Evolutionary conservation across 1,140 invertebrate species (phyloP).

Genomic region (Eueides isabella): DNA sequence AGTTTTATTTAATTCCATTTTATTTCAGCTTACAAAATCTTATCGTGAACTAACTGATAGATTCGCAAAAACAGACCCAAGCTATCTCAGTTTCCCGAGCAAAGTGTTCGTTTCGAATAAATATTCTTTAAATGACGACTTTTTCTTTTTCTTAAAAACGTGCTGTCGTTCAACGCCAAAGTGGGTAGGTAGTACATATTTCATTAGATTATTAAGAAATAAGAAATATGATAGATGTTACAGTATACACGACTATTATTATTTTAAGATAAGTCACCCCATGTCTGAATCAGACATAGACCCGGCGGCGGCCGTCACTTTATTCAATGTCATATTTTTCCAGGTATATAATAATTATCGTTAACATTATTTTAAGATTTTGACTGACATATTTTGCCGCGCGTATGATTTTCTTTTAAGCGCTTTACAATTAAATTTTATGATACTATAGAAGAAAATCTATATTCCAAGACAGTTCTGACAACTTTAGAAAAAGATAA

Average conservation of each 20-base stretch:
- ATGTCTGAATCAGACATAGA: conserved; percentile 27
- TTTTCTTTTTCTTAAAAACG: conserved; percentile 25
- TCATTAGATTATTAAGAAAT: too few species aligned
- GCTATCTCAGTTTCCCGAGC: conserved; percentile 44
- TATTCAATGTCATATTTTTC: conserved; percentile 50
- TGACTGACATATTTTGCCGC: too few species aligned
- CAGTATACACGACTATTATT: too few species aligned
- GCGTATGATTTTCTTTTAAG: too few species aligned
- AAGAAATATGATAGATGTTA: too few species aligned
- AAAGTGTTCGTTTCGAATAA: conserved; percentile 44
- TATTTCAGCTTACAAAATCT: conserved; percentile 34
- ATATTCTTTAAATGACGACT: conserved; percentile 37
- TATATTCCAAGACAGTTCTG: too few species aligned
- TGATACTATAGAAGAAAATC: too few species aligned
- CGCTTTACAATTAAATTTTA: too few species aligned
- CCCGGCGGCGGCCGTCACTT: conserved; percentile 24
- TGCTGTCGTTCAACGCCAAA: conserved; percentile 39
- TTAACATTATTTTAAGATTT: too few species aligned
- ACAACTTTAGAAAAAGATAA: too few species aligned
- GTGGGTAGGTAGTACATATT: conserved; percentile 29
- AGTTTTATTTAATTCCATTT: too few species aligned
- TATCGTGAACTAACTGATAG: conserved; percentile 36
- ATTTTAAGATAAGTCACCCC: conserved; percentile 33
- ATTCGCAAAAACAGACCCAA: conserved; percentile 40
- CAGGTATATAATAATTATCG: conserved; percentile 35